Base-by-base conservation (phyloP, 2,888 invertebrate species). In the Drosophila melanosoma region DNA sequence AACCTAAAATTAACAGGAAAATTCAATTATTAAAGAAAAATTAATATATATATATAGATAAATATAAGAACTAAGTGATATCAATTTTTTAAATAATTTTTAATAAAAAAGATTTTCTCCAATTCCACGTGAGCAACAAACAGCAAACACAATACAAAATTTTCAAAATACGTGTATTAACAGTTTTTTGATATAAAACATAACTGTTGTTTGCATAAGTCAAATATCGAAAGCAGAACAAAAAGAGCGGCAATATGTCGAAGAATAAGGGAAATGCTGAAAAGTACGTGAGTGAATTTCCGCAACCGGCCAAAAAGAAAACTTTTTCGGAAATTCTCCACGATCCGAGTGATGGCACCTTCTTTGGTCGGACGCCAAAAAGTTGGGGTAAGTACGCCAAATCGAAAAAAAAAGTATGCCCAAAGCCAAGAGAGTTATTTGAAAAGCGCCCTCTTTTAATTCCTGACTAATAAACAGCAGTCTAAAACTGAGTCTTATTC, bases 301-400 rank as follows among this genome's bases (percentile, higher is more conserved):
- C 89, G 11, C 82, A 90, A 56, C 90, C 91, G 20, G 86, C 90
- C 32, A 87, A 83, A 59, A 91, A 91, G 66, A 79, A 87, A 75
- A 79, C 90, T 4, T 69, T 90, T 17, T 53, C 74, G 10, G 66
- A 93, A 79, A 80, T 92, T 61, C 49, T 93, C 45, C 91, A 92
- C 73, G 87, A 93, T 83, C 86, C 89, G 29, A 74, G 87, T 42
- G 86, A 91, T 23, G 91, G 92, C 40, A 82, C 91, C 17, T 75
- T 90, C 66, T 87, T 91, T 35, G 93, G 93, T 20, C 91, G 93
- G 36, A 92, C 93, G 49, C 74, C 74, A 17, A 87, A 83, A 73
- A 93, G 89, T 87, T 93, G 93, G 93, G 91, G 93, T 93, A 87
- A 93, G 92, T 89, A 7, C 15, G 12, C 7, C 15, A 23, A 33